Percentiles rank a stretch among this genome's conserved stretches.
Conservation (phyloP, 2,888 invertebrate species). For the Oligia strigilis region DNA sequence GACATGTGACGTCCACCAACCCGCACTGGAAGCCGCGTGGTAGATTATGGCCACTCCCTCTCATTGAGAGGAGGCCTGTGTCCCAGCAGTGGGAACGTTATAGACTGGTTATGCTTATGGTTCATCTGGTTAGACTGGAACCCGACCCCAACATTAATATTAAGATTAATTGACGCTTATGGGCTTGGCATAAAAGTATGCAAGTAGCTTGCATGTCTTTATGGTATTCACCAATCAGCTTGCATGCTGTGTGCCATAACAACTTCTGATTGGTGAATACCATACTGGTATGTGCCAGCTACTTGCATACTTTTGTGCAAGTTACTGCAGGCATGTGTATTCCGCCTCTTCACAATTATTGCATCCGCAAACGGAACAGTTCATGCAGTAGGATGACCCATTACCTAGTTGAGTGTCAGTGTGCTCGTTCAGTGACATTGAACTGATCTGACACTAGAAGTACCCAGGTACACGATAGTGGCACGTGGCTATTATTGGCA, state of each 20-base stretch:
- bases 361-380: constrained; percentile 10
- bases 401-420: constrained; percentile 20
- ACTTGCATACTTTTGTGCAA: too few relatives aligned
- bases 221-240: too few relatives aligned
- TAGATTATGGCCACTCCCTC: not conserved
- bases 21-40: not conserved
- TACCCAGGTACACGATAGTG: not conserved
- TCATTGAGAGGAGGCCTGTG: not conserved
- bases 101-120: not conserved
- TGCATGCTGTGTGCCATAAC: too few relatives aligned
- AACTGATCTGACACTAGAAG: constrained; percentile 13
- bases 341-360: not conserved
- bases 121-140: too few relatives aligned
- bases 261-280: too few relatives aligned
- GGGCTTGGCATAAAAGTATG: too few relatives aligned
- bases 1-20: not conserved
- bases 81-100: not conserved
- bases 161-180: too few relatives aligned
- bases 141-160: too few relatives aligned
- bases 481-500: constrained; percentile 21
- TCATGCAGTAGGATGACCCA: not conserved
- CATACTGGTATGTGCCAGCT: too few relatives aligned
- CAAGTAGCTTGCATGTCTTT: too few relatives aligned
- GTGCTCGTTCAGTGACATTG: constrained; percentile 27
- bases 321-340: too few relatives aligned